Evolutionary conservation across 2,797 vertebrate species (phyloP), one percentile per base, ranked within the genome.

Genomic region (Chaetodon trifasciatus): DNA sequence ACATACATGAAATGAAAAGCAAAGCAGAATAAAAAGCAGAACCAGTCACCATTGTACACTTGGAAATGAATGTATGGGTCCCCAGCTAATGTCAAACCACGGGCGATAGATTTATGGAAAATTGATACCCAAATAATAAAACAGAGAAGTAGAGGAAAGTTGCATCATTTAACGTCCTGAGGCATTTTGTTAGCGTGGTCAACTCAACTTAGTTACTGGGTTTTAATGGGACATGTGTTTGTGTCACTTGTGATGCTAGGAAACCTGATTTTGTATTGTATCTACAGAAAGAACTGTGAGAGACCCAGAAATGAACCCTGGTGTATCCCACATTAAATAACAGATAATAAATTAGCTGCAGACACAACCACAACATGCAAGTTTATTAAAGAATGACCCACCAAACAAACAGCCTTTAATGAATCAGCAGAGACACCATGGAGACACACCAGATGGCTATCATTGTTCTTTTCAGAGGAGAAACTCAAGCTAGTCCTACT

Each of bases 401-500:
- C 58, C 72, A 21, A 77, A 70, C 46, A 7, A 72, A 63, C 23
- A 79, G 9, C n/a, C 32, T 40, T 53, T 85, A 80, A 66, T 42
- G 0, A 24, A 78, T 79, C 11, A 47, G 62, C 11, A 44, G 70
- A 89, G 63, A 63, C 55, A 55, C 63, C 42, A 46, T 70, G 69
- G 76, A 75, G 63, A 65, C 74, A 74, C 47, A 82, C 61, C 76
- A 82, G 70, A 90, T 77, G 74, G 62, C 50, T 83, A 73, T 86
- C 67, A 75, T 5, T 73, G 58, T 75, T 57, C 52, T 42, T 80
- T 86, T 84, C 64, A 76, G 23, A 60, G 16, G 46, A 76, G 52
- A 74, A 86, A 87, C 81, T 70, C 56, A 87, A 88, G 87, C 83
- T 82, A 62, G 56, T 74, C 50, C 60, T 62, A 37, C 63, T 58